Evolutionary conservation across 2,888 invertebrate genomes (phyloP).

Genomic region (Tetropium fuscum): DNA sequence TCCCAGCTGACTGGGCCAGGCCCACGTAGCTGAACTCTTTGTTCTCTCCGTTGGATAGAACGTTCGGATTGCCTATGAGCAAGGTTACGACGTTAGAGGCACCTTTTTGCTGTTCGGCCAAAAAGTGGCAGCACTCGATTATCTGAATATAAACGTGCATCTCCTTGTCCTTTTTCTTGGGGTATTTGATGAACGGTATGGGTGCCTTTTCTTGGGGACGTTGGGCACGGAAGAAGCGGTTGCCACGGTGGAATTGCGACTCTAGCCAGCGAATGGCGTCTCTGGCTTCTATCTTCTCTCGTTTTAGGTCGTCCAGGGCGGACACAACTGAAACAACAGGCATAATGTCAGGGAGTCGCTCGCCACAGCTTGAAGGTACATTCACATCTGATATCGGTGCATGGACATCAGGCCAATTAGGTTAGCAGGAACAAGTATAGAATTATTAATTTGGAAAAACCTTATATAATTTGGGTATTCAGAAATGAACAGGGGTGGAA

Average conservation of each 20-base stretch:
- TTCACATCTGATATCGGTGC: not conserved
- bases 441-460: no score
- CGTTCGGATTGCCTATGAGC: constrained; percentile 73
- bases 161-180: constrained; percentile 81
- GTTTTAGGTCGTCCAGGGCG: constrained; percentile 89
- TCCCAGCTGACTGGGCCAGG: constrained; percentile 83
- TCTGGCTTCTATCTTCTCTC: constrained; percentile 84
- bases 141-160: constrained; percentile 83
- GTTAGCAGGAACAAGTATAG: no score
- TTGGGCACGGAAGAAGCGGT: constrained; percentile 88
- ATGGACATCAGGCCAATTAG: no score
- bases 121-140: constrained; percentile 85
- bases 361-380: no score
- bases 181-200: constrained; percentile 78
- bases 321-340: constrained; percentile 81
- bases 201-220: constrained; percentile 84
- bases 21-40: constrained; percentile 81
- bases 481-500: no score
- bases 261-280: constrained; percentile 96
- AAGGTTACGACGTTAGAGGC: constrained; percentile 79
- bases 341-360: no score
- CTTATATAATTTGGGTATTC: no score
- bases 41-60: constrained; percentile 64
- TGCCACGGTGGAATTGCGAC: constrained; percentile 86
- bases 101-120: constrained; percentile 72